phyloP scores from a whole-genome alignment of 2,797 vertebrate species.

The Gadopsis marmoratus region DNA sequence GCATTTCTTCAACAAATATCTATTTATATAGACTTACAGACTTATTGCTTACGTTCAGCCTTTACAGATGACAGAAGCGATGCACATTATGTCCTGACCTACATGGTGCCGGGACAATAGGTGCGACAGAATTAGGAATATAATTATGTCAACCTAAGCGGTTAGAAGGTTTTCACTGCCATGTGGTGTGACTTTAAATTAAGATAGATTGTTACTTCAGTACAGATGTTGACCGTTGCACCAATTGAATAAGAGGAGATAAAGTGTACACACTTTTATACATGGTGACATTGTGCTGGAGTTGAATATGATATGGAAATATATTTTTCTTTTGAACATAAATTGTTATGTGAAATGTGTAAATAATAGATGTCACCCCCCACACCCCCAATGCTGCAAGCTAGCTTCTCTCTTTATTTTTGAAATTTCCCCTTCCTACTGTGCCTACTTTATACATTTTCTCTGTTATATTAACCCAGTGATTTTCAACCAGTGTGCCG shows the following conservation, averaged over 20 bases:
- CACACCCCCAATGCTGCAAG: not conserved
- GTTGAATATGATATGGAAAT: conserved; percentile 6
- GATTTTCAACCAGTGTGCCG: too few species aligned
- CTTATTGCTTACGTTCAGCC: conserved; percentile 14
- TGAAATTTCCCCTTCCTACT: conserved; percentile 9
- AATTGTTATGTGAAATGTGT: conserved; percentile 14
- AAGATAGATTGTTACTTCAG: conserved; percentile 60
- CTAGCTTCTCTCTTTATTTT: conserved; percentile 8
- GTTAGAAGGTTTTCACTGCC: conserved; percentile 44
- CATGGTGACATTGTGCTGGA: conserved; percentile 33
- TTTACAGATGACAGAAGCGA: conserved; percentile 29
- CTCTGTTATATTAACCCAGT: too few species aligned
- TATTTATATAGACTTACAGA: not conserved
- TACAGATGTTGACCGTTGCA: conserved; percentile 62
- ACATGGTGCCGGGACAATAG: conserved; percentile 57
- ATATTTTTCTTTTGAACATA: conserved; percentile 23
- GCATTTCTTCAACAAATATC: not conserved
- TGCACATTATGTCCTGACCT: conserved; percentile 43
- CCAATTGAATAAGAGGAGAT: conserved; percentile 18
- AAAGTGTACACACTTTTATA: not conserved
- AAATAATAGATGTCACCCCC: conserved; percentile 10
- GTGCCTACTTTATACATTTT: conserved; percentile 6
- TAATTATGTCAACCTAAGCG: conserved; percentile 39
- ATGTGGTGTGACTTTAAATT: conserved; percentile 51
- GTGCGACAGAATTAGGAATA: conserved; percentile 55